Conservation (phyloP, 2,888 invertebrate species). For the Drosophila birchii region DNA sequence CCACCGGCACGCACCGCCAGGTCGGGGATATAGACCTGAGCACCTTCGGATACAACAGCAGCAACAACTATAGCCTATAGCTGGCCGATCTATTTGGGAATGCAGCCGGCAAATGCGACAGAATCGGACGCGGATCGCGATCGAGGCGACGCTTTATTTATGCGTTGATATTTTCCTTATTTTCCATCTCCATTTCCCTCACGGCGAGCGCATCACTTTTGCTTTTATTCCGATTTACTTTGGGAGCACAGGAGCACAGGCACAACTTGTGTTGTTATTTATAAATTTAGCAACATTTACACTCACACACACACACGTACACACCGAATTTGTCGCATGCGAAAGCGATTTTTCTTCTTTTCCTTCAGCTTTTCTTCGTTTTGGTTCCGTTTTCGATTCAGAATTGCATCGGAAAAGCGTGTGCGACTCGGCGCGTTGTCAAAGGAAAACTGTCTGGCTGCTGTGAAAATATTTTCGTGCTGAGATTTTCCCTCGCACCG, state of each 20-base stretch:
- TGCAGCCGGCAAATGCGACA: constrained; percentile 66
- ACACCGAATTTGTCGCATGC: constrained; percentile 56
- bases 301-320: constrained; percentile 32
- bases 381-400: constrained; percentile 29
- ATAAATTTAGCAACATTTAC: constrained; percentile 76
- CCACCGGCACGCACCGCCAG: constrained; percentile 60
- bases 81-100: constrained; percentile 44
- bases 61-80: constrained; percentile 18
- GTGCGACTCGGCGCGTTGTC: constrained; percentile 83
- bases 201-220: constrained; percentile 36
- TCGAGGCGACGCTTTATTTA: constrained; percentile 65
- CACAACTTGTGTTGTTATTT: constrained; percentile 62
- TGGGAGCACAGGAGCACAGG: constrained; percentile 32
- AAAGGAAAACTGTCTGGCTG: constrained; percentile 78
- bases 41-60: constrained; percentile 6
- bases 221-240: constrained; percentile 41
- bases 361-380: constrained; percentile 23
- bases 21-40: constrained; percentile 18
- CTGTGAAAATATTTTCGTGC: constrained; percentile 62
- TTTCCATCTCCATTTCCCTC: constrained; percentile 39
- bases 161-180: constrained; percentile 62
- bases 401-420: constrained; percentile 35
- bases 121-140: constrained; percentile 38
- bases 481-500: constrained; percentile 57
- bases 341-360: constrained; percentile 30